These are phyloP conservation scores for Acheta domesticus DNA, from an alignment of 2,888 invertebrate genomes.

Conservation along the genomic window DNA sequence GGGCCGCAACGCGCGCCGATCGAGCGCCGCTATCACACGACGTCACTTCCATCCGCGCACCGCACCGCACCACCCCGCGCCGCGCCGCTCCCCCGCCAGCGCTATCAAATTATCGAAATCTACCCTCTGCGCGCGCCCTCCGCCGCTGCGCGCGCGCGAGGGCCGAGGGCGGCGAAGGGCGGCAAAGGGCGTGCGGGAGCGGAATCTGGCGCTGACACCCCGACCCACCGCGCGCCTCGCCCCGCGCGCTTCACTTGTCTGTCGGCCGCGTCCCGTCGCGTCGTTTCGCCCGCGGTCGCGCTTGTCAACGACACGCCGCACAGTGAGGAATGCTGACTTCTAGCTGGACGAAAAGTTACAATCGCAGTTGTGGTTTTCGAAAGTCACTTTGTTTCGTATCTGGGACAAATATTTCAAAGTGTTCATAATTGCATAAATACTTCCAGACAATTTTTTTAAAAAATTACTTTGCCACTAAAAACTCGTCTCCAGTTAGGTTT, in stretches of 20 bases:
- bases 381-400: too few species aligned
- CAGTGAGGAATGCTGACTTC: background rate
- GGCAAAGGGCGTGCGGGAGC: background rate
- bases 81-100: background rate
- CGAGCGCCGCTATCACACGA: background rate
- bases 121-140: background rate
- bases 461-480: too few species aligned
- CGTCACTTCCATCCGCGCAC: background rate
- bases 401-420: too few species aligned
- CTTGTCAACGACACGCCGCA: background rate
- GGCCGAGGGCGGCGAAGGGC: background rate
- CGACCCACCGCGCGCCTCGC: background rate
- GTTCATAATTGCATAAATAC: too few species aligned
- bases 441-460: too few species aligned
- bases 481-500: too few species aligned
- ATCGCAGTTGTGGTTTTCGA: too few species aligned
- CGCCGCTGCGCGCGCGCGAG: background rate
- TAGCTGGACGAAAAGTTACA: too few species aligned
- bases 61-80: background rate
- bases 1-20: too few species aligned
- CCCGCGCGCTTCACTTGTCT: constrained; percentile 18
- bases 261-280: background rate
- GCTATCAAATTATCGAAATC: constrained; percentile 4
- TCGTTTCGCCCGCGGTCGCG: background rate
- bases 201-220: background rate